phyloP scores from a whole-genome alignment of 2,888 invertebrate genomes.

The Temnothorax rugatulus region DNA sequence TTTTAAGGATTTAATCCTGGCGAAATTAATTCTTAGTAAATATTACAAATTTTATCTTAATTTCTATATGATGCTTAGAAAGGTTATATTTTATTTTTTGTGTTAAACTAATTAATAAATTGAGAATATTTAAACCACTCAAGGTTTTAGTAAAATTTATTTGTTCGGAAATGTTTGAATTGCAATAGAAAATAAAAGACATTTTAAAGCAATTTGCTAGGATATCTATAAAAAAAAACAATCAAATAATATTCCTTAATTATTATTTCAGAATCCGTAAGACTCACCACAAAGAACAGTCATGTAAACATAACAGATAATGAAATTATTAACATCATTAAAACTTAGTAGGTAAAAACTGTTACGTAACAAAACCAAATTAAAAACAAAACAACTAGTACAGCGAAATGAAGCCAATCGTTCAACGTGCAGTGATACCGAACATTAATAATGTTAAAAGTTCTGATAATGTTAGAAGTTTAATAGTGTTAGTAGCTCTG shows the following conservation, averaged over 20 bases:
- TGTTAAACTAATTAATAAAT: conserved; percentile 7
- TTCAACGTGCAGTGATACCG: background rate
- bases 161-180: background rate
- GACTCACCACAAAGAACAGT: background rate
- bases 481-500: too few species aligned
- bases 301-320: background rate
- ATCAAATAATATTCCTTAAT: background rate
- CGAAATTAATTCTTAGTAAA: conserved; percentile 5
- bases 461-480: too few species aligned
- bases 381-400: conserved; percentile 7
- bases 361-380: too few species aligned
- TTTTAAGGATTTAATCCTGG: conserved; percentile 7
- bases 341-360: background rate
- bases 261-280: background rate
- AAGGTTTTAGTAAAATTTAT: conserved; percentile 1
- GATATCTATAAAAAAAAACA: background rate
- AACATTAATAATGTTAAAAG: background rate
- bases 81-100: background rate
- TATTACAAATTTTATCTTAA: conserved; percentile 8
- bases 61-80: background rate
- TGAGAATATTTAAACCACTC: background rate
- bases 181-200: background rate
- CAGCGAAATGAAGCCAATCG: conserved; percentile 10
- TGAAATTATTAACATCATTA: background rate
- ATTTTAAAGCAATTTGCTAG: background rate